phyloP scores from a whole-genome alignment of 1,140 invertebrate species.

The Daktulosphaira vitifoliae region DNA sequence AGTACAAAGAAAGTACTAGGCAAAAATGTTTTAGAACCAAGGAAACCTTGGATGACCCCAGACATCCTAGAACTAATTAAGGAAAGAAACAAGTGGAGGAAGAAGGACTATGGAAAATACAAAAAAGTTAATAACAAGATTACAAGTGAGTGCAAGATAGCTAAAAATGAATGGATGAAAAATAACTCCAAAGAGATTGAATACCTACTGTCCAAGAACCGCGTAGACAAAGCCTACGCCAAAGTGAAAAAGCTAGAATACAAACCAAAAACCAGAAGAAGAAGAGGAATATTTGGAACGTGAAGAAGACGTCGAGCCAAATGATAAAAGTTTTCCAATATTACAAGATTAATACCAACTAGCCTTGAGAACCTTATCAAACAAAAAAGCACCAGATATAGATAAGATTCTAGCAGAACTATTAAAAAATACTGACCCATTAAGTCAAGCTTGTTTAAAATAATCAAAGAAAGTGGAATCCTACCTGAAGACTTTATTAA shows the following conservation, averaged over 20 bases:
- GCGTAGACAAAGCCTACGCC: constrained; percentile 14
- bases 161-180: constrained; percentile 22
- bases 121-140: constrained; percentile 29
- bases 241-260: constrained; percentile 34
- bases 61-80: constrained; percentile 37
- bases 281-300: constrained; percentile 12
- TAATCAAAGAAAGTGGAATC: constrained; percentile 1
- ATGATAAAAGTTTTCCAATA: constrained; percentile 7
- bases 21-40: constrained; percentile 13
- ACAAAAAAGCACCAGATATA: constrained; percentile 20
- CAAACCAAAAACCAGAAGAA: constrained; percentile 36
- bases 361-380: constrained; percentile 3
- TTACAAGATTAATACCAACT: constrained; percentile 9
- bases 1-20: constrained; percentile 2
- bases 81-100: constrained; percentile 24
- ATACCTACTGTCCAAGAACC: constrained; percentile 33
- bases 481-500: constrained; percentile 21
- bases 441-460: constrained; percentile 22
- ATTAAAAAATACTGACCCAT: constrained; percentile 22
- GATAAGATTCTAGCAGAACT: constrained; percentile 27
- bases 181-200: constrained; percentile 12
- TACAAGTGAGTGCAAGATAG: constrained; percentile 11
- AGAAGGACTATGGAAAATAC: constrained; percentile 38
- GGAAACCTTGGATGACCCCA: constrained; percentile 36
- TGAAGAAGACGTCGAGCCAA: constrained; percentile 1